These are phyloP conservation scores for Hedya salicella DNA, from an alignment of 2,888 invertebrate species.

Conservation along the genomic window DNA sequence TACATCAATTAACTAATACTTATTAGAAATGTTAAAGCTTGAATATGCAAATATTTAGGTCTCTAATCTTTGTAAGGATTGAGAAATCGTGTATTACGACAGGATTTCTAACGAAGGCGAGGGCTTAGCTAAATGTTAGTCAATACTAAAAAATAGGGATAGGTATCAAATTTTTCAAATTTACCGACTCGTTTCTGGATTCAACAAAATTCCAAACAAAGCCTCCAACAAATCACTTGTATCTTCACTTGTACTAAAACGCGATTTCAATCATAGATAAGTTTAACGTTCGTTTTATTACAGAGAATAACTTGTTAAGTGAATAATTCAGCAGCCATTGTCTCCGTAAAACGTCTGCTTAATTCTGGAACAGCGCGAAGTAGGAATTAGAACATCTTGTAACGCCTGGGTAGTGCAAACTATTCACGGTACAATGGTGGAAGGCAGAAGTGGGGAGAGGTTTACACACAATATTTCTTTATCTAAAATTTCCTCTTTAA, in stretches of 20 bases:
- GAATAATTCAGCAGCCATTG: conserved; percentile 40
- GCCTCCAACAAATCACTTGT: not conserved
- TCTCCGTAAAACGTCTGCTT: conserved; percentile 33
- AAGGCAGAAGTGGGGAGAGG: conserved; percentile 10
- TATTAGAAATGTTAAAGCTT: no score
- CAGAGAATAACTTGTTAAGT: conserved; percentile 36
- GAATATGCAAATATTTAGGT: no score
- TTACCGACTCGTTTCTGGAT: not conserved
- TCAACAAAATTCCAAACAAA: not conserved
- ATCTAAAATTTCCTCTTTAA: no score
- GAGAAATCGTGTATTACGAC: no score
- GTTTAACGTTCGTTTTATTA: conserved; percentile 22
- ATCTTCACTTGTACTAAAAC: conserved; percentile 33
- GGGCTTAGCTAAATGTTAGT: no score
- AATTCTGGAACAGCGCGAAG: conserved; percentile 33
- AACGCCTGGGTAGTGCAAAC: conserved; percentile 37
- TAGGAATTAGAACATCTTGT: conserved; percentile 41
- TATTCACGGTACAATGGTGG: conserved; percentile 12
- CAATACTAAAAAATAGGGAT: no score
- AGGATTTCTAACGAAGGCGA: no score
- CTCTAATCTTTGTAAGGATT: no score
- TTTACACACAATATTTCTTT: no score
- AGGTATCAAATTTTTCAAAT: no score
- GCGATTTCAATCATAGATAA: conserved; percentile 41
- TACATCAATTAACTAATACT: no score